Evolutionary conservation across 2,888 invertebrate genomes (phyloP), one percentile per base, ranked within the genome.

Genomic region (Monochamus alternatus): DNA sequence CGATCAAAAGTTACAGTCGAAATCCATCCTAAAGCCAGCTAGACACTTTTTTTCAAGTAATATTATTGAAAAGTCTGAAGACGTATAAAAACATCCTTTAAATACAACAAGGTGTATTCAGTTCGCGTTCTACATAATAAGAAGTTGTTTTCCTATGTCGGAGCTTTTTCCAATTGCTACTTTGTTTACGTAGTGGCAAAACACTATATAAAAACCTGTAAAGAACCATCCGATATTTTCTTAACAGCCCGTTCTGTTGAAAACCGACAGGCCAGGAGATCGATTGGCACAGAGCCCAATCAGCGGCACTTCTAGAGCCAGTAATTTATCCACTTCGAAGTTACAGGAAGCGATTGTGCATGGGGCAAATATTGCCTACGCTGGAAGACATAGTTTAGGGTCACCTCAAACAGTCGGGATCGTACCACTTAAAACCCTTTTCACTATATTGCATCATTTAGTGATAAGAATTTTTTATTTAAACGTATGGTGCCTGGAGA

Each of bases 271-370:
- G 52, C 51, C 32, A 8, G 7, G 1, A 31, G 43, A 52, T 52
- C 62, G 52, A 31, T 71, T 71, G 70, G 70, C 70, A 38, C 5
- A 32, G 7, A 44, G 70, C 70, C 70, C 52, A 52, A 52, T 63
- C 52, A n/a, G 32, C 52, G 9, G 31, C 64, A 64, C 64, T 47
- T 31, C 47, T 31, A 52, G 51, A 52, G 32, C 52, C 51, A 30
- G 51, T 31, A 65, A 65, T 52, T 32, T n/a, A 52, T 14, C n/a
- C 52, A 12, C 52, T 64, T 64, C 12, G 64, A 12, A 47, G 43
- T 62, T 47, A 64, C 47, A 64, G 64, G 44, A 62, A 62, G 62
- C 38, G 32, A 62, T 62, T 62, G 32, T 38, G 32, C 31, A 62
- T n/a, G 44, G 22, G 44, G 30, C 43, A 44, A 47, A 52, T 52